Base-by-base conservation (phyloP, 2,888 invertebrate genomes). In the Leptopilina myrica region DNA sequence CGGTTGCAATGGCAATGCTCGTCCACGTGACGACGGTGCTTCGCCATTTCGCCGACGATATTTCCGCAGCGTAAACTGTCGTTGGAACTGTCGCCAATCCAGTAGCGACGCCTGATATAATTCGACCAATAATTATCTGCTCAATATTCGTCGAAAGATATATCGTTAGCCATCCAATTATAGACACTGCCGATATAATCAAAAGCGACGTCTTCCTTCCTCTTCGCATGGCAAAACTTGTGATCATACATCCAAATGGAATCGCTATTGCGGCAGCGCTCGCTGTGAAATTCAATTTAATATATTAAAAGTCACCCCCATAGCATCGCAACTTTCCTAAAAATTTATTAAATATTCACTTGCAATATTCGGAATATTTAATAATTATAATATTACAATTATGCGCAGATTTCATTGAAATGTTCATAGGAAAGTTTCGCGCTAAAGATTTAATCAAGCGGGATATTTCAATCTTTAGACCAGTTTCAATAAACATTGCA, bases 21-120 rank as follows among this genome's bases (percentile, higher is more conserved):
- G 93, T 92, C 93, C 94, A 94, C 0, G 94, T 93, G 11, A 93
- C 92, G 75, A 94, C 92, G 64, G 93, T 92, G 9, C 93, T 92
- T 80, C 94, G 87, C 80, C 93, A 87, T 73, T 91, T 90, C 0
- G 92, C 87, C 2, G 91, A 91, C 0, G 93, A 90, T 6, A 93
- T 89, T 87, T 94, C 94, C 0, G 93, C 93, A 83, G 93, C 92
- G 84, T 94, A 94, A 26, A 94, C 92, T 0, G 93, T 92, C 0
- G 94, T 92, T 0, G 94, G 93, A 11, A 93, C 92, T 65, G 93
- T 93, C 3, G 93, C 92, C 77, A 94, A 87, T 0, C 94, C 94
- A 1, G 93, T 92, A 0, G 93, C 92, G 14, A 93, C 83, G n/a
- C 93, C 93, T 6, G 93, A 92, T 20, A 93, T 85, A 9, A 93